A percentile compares a stretch with the other conserved stretches of the same genome.
These are phyloP conservation scores for Pogona vitticeps DNA, from an alignment of 2,113 vertebrate species.

Conservation along the genomic window DNA sequence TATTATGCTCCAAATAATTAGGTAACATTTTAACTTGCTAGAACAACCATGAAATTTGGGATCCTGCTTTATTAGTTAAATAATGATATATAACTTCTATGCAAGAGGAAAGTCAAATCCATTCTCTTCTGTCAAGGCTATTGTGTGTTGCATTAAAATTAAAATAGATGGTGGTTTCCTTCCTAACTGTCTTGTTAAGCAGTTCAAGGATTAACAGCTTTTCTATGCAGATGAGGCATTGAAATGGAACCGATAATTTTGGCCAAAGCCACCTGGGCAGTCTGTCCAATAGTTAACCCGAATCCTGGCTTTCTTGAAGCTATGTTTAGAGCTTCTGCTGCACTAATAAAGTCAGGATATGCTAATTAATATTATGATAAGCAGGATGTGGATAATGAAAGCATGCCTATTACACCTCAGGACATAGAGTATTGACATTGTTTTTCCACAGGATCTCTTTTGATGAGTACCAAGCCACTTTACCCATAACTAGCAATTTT, in stretches of 20 bases:
- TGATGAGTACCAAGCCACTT: neutral
- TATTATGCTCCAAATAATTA: constrained; percentile 3
- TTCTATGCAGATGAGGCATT: neutral
- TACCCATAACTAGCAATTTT: too few relatives aligned
- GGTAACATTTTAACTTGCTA: constrained; percentile 30
- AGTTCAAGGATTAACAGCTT: neutral
- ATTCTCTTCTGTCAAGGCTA: neutral
- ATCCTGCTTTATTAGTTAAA: constrained; percentile 8
- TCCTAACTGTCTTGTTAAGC: neutral
- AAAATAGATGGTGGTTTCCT: neutral
- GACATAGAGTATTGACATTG: neutral
- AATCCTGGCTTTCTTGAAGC: neutral
- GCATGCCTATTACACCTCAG: neutral
- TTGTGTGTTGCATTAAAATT: neutral
- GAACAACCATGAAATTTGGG: constrained; percentile 1
- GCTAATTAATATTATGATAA: neutral
- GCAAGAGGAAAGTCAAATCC: neutral
- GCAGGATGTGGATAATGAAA: neutral
- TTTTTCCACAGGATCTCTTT: neutral
- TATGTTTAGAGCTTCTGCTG: neutral
- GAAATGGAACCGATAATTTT: neutral
- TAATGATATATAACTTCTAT: neutral
- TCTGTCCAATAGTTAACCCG: neutral
- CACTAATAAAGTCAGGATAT: neutral
- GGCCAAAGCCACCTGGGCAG: neutral